A percentile compares a stretch with the other conserved stretches of the same genome.
Evolutionary conservation across 2,797 vertebrate species (phyloP).

Genomic region (Acridotheres tristis): DNA sequence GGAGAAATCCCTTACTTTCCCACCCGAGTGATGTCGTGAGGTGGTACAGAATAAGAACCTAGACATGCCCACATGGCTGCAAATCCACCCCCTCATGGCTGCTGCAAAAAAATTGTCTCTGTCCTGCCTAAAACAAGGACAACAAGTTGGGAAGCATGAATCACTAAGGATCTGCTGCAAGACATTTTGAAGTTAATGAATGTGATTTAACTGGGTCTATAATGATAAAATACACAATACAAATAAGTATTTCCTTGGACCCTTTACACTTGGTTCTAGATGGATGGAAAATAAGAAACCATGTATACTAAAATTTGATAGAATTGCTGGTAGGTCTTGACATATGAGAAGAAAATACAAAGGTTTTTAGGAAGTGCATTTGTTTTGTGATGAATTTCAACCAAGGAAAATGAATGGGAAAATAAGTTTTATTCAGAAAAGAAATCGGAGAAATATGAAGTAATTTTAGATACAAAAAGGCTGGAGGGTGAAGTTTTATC

Average conservation of each 20-base stretch:
- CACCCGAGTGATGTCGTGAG: accelerated
- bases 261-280: background rate
- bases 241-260: background rate
- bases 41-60: background rate
- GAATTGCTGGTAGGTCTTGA: background rate
- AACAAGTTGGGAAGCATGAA: background rate
- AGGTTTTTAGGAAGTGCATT: background rate
- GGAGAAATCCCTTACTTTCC: background rate
- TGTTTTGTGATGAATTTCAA: background rate
- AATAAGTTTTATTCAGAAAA: background rate
- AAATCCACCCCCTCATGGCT: background rate
- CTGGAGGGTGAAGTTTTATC: background rate
- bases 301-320: background rate
- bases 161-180: background rate
- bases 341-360: background rate
- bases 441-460: background rate
- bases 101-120: accelerated
- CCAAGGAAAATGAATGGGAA: background rate
- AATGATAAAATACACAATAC: background rate
- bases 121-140: background rate
- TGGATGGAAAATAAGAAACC: background rate
- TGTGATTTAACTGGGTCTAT: background rate
- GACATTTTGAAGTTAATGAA: background rate
- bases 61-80: background rate
- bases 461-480: background rate